A percentile compares a stretch with the other conserved stretches of the same genome.
phyloP scores from a whole-genome alignment of 2,113 vertebrate genomes.

The Ophthalmolycus amberensis region DNA sequence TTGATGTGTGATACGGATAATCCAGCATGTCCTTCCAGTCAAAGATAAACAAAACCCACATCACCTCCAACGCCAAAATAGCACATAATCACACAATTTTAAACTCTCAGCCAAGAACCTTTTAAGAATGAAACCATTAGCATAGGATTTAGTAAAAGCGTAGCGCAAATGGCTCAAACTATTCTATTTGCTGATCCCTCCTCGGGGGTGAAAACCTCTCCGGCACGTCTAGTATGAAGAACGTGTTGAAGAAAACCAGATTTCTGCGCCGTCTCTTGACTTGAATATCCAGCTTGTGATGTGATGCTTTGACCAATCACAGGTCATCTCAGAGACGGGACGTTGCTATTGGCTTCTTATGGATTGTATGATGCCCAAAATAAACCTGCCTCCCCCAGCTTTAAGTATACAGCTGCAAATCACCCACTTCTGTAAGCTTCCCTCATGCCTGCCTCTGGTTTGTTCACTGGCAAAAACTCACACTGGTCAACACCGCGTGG shows the following conservation, averaged over 20 bases:
- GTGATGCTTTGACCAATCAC: background rate
- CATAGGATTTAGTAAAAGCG: background rate
- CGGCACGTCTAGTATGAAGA: background rate
- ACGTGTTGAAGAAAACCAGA: background rate
- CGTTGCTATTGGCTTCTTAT: background rate
- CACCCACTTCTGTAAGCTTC: background rate
- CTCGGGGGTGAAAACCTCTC: background rate
- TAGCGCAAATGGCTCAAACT: no score
- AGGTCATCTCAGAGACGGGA: background rate
- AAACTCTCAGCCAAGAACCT: background rate
- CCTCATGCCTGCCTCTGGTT: background rate
- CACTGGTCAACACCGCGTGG: background rate
- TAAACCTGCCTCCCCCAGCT: background rate
- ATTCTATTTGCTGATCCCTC: background rate
- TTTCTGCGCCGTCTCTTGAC: background rate
- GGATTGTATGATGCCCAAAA: background rate
- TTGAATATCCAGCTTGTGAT: background rate
- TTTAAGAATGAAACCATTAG: background rate
- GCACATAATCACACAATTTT: background rate
- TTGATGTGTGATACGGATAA: conserved; percentile 25
- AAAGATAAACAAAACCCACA: background rate
- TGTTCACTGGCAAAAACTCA: conserved; percentile 5
- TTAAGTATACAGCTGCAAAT: background rate
- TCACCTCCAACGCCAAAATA: conserved; percentile 3
- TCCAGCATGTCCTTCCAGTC: conserved; percentile 30